Evolutionary conservation across 2,113 vertebrate genomes (phyloP), one percentile per base, ranked within the genome.

Genomic region (Anolis carolinensis): DNA sequence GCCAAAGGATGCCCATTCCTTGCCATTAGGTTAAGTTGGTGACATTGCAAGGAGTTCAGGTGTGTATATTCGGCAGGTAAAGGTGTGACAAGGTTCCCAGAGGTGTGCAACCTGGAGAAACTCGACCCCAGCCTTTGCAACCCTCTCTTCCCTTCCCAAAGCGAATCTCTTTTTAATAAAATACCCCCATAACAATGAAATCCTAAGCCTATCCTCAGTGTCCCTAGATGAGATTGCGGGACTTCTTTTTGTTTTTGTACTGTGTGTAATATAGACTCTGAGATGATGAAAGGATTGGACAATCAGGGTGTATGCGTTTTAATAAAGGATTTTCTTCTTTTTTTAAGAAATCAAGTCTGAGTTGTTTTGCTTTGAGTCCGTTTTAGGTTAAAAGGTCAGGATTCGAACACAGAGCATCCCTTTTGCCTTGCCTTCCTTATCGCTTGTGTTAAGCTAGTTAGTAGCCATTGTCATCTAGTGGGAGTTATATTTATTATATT

Each of bases 301-400:
- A 76, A 89, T 81, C 0, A 18, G 78, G 44, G 14, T 39, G 73
- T 50, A 23, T 4, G 55, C 50, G 68, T 75, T 88, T 86, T 82
- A 92, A 92, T 92, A 92, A 91, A 91, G 55, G 20, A 32, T 34
- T 73, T 73, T 84, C 23, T 75, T 55, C 80, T 62, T 86, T 70
- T n/a, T 68, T n/a, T 27, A 59, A 59, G 18, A 16, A 59, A 59
- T 16, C 14, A 1, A 16, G 36, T 65, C 67, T 71, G n/a, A 62
- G 39, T 59, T 36, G 52, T 67, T 73, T 30, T 34, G 23, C 75
- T 5, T 21, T 84, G 34, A 36, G 65, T 5, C 1, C 77, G 21
- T 7, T 34, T 82, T 34, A 39, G 79, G 74, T 3, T 44, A 44
- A 44, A 44, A 2, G 5, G 39, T 44, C 39, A 44, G 39, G 39